Conservation (phyloP, 2,888 invertebrate genomes). For the Pachymerium ferrugineum region DNA sequence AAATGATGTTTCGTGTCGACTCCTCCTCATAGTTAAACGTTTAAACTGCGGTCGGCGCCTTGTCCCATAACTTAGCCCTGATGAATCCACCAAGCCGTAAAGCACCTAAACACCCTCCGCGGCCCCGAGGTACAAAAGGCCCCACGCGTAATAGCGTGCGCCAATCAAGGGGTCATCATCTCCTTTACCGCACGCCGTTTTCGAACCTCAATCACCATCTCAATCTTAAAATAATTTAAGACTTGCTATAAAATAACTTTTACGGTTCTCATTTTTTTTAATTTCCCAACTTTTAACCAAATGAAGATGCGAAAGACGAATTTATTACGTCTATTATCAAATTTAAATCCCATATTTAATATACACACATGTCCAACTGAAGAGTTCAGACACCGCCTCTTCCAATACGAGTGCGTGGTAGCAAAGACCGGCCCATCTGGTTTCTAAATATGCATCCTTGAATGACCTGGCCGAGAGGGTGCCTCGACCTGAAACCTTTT, state of each 20-base stretch:
- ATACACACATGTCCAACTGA: background rate
- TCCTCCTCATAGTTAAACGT: too few species aligned
- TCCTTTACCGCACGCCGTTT: background rate
- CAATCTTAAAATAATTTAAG: background rate
- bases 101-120: background rate
- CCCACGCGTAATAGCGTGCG: background rate
- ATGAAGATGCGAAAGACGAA: too few species aligned
- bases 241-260: too few species aligned
- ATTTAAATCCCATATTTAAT: too few species aligned
- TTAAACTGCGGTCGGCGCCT: background rate
- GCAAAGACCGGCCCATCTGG: constrained; percentile 24
- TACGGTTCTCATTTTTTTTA: too few species aligned
- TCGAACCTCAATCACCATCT: too few species aligned
- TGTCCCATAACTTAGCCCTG: constrained; percentile 4
- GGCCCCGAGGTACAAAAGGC: background rate
- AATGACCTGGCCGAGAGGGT: constrained; percentile 25
- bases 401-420: constrained; percentile 23
- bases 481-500: constrained; percentile 27
- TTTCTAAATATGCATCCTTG: constrained; percentile 27
- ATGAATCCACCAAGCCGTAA: constrained; percentile 3
- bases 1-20: too few species aligned
- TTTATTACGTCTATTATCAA: too few species aligned
- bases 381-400: background rate
- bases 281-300: too few species aligned
- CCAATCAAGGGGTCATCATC: background rate